Evolutionary conservation across 1,140 invertebrate species (phyloP).

Genomic region (Neodiprion pinetum): DNA sequence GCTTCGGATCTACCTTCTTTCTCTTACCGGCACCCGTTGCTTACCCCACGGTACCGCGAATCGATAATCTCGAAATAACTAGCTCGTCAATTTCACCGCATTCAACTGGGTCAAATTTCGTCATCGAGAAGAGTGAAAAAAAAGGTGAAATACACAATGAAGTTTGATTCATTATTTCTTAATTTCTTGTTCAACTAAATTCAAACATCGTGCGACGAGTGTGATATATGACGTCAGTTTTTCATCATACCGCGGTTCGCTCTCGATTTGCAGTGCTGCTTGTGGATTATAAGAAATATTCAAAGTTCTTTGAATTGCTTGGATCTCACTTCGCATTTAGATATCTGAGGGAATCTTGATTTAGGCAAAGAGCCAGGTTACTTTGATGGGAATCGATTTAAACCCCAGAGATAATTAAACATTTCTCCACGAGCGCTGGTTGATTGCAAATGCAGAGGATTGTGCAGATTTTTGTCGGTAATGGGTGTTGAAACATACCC

Average conservation of each 20-base stretch:
- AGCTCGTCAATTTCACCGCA: conserved; percentile 29
- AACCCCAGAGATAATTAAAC: neutral
- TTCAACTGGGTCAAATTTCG: conserved; percentile 34
- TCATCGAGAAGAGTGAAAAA: conserved; percentile 8
- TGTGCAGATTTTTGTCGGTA: neutral
- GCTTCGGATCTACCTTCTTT: neutral
- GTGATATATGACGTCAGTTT: no score
- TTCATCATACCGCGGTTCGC: no score
- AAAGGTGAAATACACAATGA: neutral
- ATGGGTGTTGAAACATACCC: no score
- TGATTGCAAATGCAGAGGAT: neutral
- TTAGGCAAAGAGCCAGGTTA: neutral
- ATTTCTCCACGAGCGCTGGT: neutral
- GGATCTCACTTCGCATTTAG: neutral
- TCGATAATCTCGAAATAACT: conserved; percentile 41
- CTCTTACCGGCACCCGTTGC: neutral
- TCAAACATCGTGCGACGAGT: no score
- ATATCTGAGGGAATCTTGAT: neutral
- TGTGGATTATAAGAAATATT: neutral
- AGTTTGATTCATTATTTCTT: neutral
- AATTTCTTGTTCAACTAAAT: no score
- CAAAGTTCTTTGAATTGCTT: neutral
- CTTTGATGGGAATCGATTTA: neutral
- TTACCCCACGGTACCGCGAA: conserved; percentile 21
- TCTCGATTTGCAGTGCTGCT: no score